Conservation (phyloP, 2,113 vertebrate genomes). For the Irena cyanogastra region DNA sequence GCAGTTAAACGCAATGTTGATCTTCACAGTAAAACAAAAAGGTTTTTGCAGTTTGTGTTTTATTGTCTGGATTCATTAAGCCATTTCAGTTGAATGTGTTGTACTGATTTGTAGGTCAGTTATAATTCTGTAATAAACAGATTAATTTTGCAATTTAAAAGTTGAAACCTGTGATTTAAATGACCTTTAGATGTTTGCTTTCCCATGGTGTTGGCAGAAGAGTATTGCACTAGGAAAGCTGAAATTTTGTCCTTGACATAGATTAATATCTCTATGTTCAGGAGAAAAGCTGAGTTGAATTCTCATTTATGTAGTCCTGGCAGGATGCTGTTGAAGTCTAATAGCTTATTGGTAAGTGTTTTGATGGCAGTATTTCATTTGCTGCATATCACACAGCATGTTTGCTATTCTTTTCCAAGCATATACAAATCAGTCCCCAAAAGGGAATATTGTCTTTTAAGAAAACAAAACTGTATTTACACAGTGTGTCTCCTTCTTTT, state of each 20-base stretch:
- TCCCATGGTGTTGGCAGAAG: not conserved
- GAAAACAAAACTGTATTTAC: not conserved
- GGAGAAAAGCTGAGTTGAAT: not conserved
- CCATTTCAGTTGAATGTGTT: not conserved
- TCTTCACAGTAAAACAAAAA: not conserved
- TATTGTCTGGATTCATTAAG: not conserved
- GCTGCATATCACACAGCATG: not conserved
- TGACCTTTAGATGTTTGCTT: not conserved
- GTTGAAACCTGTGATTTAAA: not conserved
- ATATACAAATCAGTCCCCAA: not conserved
- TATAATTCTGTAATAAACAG: not conserved
- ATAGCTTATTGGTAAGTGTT: not conserved
- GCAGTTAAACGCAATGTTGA: not conserved
- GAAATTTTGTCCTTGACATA: not conserved
- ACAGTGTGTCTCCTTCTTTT: not conserved
- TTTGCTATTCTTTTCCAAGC: not conserved
- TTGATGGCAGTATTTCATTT: not conserved
- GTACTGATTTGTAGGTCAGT: not conserved
- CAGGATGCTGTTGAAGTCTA: not conserved
- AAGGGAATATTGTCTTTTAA: not conserved
- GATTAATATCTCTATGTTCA: not conserved
- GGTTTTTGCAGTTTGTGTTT: not conserved
- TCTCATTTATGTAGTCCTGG: not conserved
- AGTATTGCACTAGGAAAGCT: not conserved
- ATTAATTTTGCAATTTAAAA: not conserved